A percentile compares a stretch with the other conserved stretches of the same genome.
These are phyloP conservation scores for Machimus rusticus DNA, from an alignment of 2,888 invertebrate genomes.

Conservation along the genomic window DNA sequence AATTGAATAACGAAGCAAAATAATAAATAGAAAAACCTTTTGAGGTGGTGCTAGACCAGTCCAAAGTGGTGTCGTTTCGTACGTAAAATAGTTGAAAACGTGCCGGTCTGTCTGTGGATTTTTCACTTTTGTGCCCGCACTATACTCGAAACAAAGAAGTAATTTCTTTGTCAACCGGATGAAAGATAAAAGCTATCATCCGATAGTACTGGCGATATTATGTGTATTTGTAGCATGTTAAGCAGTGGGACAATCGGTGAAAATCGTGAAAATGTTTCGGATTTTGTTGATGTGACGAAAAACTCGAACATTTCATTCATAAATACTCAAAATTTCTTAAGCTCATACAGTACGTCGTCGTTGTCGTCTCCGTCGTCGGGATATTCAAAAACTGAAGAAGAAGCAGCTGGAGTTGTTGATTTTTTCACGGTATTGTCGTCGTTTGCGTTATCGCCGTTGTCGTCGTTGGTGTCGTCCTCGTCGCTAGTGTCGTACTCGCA, in stretches of 20 bases:
- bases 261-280: slow-evolving; percentile 44
- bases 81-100: neutral
- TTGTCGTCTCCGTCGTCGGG: neutral
- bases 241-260: slow-evolving; percentile 21
- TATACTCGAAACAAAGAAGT: neutral
- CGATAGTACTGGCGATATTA: slow-evolving; percentile 33
- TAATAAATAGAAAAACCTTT: neutral
- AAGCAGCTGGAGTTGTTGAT: neutral
- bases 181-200: slow-evolving; percentile 28
- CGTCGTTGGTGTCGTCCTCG: neutral
- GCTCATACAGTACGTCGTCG: neutral
- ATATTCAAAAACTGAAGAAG: neutral
- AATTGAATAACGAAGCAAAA: neutral
- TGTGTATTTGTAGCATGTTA: slow-evolving; percentile 44
- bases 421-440: neutral
- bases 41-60: neutral
- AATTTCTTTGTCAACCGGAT: slow-evolving; percentile 10
- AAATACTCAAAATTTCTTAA: neutral
- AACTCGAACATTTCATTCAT: slow-evolving; percentile 1
- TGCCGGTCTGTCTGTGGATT: neutral
- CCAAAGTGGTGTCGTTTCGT: neutral
- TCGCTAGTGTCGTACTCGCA: slow-evolving; percentile 22
- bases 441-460: neutral
- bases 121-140: neutral
- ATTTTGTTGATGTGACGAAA: slow-evolving; percentile 47